A percentile compares a stretch with the other conserved stretches of the same genome.
Conservation (phyloP, 2,113 vertebrate species). For the Kryptolebias marmoratus region DNA sequence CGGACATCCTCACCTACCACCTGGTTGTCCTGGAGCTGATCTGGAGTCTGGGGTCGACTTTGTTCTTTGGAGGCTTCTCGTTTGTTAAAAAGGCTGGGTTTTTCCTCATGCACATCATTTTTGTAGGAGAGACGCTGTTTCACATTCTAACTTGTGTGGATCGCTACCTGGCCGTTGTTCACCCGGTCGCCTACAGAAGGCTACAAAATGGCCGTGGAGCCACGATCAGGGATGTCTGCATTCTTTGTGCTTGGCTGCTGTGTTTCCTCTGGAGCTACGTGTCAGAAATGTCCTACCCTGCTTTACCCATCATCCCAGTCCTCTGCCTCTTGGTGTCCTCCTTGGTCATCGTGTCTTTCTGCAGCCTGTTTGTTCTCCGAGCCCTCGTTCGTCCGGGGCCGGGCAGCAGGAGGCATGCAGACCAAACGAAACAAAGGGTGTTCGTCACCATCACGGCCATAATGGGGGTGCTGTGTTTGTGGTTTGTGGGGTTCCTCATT, state of each 20-base stretch:
- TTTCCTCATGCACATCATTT: fast-evolving
- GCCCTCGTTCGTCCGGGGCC: conserved; percentile 12
- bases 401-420: not conserved
- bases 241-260: conserved; percentile 14
- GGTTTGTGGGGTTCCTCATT: not conserved
- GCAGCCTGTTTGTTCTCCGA: conserved; percentile 5
- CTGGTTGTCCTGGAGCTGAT: not conserved
- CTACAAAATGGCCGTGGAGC: conserved; percentile 2
- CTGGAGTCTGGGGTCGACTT: fast-evolving
- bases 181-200: conserved; percentile 23
- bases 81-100: fast-evolving
- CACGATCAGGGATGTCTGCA: conserved; percentile 14
- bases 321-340: not conserved
- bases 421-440: conserved; percentile 11
- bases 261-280: not conserved
- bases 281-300: not conserved
- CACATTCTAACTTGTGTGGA: conserved; percentile 31
- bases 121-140: not conserved
- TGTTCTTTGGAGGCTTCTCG: fast-evolving
- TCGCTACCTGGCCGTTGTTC: not conserved
- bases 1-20: conserved; percentile 26
- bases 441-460: conserved; percentile 9
- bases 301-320: not conserved
- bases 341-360: not conserved
- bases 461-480: not conserved